phyloP scores from a whole-genome alignment of 2,888 invertebrate species.

The Ophioninae sp. region DNA sequence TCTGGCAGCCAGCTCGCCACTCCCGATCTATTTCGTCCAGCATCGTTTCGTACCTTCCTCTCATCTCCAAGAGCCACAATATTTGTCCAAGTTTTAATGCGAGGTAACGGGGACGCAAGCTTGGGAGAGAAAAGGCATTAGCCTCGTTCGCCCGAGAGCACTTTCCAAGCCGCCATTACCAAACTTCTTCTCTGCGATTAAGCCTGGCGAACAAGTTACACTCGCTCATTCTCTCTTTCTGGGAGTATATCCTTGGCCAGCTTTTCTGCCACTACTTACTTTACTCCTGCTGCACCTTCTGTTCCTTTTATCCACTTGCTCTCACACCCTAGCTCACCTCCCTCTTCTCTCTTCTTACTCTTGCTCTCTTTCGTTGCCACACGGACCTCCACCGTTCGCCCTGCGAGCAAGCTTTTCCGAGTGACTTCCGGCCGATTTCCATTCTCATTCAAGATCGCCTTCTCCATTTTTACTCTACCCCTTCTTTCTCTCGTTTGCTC shows the following conservation, averaged over 20 bases:
- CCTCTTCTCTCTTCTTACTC: background rate
- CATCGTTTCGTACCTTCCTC: conserved; percentile 12
- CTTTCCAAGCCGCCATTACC: conserved; percentile 74
- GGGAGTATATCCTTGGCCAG: conserved; percentile 34
- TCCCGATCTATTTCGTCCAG: conserved; percentile 26
- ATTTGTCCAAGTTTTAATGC: conserved; percentile 74
- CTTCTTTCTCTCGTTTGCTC: conserved; percentile 8
- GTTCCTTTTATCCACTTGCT: conserved; percentile 58
- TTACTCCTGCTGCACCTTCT: conserved; percentile 41
- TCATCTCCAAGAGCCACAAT: conserved; percentile 50
- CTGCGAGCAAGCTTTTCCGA: conserved; percentile 58
- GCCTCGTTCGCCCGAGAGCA: conserved; percentile 72
- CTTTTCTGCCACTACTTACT: conserved; percentile 47
- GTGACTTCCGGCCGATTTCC: conserved; percentile 53
- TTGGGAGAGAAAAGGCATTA: conserved; percentile 72
- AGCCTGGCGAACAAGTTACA: conserved; percentile 75
- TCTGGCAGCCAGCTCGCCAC: conserved; percentile 11
- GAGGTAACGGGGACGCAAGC: conserved; percentile 72
- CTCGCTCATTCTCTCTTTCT: conserved; percentile 65
- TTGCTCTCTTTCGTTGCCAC: background rate
- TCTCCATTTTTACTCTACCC: background rate
- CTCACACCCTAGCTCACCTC: conserved; percentile 41
- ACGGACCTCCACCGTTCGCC: background rate
- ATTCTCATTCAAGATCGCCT: conserved; percentile 49
- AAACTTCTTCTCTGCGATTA: conserved; percentile 75